Conservation (phyloP, 2,797 vertebrate species). For the Trachurus trachurus region DNA sequence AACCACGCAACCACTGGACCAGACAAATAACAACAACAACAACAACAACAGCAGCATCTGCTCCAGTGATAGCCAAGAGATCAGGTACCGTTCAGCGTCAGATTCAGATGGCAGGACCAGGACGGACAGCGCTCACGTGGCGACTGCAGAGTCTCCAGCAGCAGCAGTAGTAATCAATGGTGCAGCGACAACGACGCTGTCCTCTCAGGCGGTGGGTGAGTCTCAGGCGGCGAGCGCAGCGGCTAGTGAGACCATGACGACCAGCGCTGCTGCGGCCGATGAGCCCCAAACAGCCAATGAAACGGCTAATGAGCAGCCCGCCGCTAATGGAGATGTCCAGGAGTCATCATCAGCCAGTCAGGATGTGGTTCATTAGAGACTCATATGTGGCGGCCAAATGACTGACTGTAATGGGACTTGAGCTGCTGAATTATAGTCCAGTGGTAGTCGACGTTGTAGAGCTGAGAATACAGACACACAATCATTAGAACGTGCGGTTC, state of each 20-base stretch:
- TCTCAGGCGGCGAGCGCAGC: background rate
- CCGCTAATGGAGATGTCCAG: constrained; percentile 22
- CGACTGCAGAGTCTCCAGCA: background rate
- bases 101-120: background rate
- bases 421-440: background rate
- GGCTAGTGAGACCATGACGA: background rate
- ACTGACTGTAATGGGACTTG: background rate
- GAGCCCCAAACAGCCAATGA: constrained; percentile 16
- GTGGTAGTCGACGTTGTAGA: background rate
- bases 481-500: constrained; percentile 21
- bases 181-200: background rate
- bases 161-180: constrained; percentile 1
- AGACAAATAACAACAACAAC: constrained; percentile 57
- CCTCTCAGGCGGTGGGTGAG: background rate
- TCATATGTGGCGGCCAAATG: background rate
- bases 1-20: background rate
- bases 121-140: background rate
- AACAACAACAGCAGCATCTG: constrained; percentile 65
- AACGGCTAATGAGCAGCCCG: background rate
- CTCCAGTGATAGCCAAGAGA: background rate
- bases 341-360: constrained; percentile 9
- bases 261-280: background rate
- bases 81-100: background rate
- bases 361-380: constrained; percentile 28
- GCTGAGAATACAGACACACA: background rate